Base-by-base conservation (phyloP, 2,888 invertebrate species). In the Pheosia tremula region DNA sequence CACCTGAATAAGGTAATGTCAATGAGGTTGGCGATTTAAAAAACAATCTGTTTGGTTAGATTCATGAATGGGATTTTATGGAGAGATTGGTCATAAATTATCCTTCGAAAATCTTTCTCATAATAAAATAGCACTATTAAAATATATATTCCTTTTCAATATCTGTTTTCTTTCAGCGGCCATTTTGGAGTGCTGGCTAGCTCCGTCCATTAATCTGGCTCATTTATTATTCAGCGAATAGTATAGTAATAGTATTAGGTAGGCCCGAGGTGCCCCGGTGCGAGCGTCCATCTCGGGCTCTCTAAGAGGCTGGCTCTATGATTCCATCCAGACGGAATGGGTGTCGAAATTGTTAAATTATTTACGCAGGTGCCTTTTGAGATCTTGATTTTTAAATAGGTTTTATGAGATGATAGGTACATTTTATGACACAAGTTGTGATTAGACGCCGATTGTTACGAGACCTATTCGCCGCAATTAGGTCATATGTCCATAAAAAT, bases 181-280 rank as follows among this genome's bases (percentile, higher is more conserved):
- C 38, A 53, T 53, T 37, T 37, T 4, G 24, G 50, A 50, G 24
- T 41, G 54, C 38, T 65, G 59, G 66, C 61, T 62, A 58, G 55
- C 57, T 54, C 55, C 64, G 47, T 56, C 66, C 61, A 69, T 71
- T 77, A 64, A 72, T 69, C 74, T 68, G 57, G 55, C 63, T 68
- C 66, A 60, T 75, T 70, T 47, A 75, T 74, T 66, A 75, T 79
- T 75, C 69, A 67, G 57, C 39, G 50, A 39, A 64, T 55, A 53
- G 57, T 64, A 56, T 57, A 65, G 66, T n/a, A n/a, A n/a, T n/a
- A n/a, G n/a, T n/a, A 61, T 68, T 66, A 63, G 64, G 57, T 56
- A 58, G 56, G 52, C 38, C 50, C 57, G 58, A 58, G 47, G 54
- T 50, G 38, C 54, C 11, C 38, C n/a, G 39, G 8, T 54, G 11